Evolutionary conservation across 1,140 invertebrate genomes (phyloP), one percentile per base, ranked within the genome.

Genomic region (Penaeus chinensis): DNA sequence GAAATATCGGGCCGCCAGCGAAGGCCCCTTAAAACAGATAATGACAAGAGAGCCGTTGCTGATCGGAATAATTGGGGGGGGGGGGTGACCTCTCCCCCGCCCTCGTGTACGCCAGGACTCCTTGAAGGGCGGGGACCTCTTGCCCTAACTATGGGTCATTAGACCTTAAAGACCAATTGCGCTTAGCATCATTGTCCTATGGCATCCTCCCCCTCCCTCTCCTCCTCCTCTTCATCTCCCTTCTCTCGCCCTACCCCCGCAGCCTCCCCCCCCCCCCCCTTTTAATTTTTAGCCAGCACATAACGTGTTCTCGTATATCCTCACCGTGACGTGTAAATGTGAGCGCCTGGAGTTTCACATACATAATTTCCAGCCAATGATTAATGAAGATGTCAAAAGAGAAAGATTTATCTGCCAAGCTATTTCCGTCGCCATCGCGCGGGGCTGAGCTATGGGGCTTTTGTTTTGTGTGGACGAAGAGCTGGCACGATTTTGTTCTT

Each of bases 361-460:
- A 87, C 85, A 87, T 87, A 87, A 87, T 87, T 87, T 81, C 66
- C 85, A 87, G 85, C 82, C 85, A 87, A 82, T 87, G 85, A 87
- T 87, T 87, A 87, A 87, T 87, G 85, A 87, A 87, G 85, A 87
- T 87, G 85, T 87, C 85, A 87, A 74, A 87, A 74, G 47, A 3
- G 66, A 76, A 71, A 87, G 85, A 87, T 87, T 87, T 87, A 87
- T 87, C 71, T 82, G 37, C 79, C 19, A 69, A 60, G 80, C 80
- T 87, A 87, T 87, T 87, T 87, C 79, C 80, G 85, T 87, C 80
- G 66, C 85, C 84, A 77, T 86, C 84, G 80, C 84, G 84, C 63
- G 60, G 78, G 37, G 77, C 84, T 86, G 84, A 86, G 84, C 77
- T 86, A 86, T 65, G 84, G 71, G 62, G 79, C 84, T 69, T 71